These are phyloP conservation scores for Charina bottae DNA, from an alignment of 2,113 vertebrate species.

Conservation along the genomic window DNA sequence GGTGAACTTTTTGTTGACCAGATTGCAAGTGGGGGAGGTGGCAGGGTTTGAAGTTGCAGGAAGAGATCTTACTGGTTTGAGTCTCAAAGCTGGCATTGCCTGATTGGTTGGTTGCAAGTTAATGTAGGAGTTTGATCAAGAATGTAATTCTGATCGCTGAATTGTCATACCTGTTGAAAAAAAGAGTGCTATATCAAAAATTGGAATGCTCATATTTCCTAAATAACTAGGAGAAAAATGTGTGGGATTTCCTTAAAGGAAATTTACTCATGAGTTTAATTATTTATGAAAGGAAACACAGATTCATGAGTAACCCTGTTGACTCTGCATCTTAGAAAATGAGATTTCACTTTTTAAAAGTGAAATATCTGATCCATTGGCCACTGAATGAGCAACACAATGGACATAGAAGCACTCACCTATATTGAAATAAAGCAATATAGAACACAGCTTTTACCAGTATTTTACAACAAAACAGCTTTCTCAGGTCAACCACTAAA, in stretches of 20 bases:
- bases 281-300: conserved; percentile 13
- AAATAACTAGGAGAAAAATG: conserved; percentile 56
- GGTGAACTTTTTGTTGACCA: conserved; percentile 40
- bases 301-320: conserved; percentile 4
- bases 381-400: neutral
- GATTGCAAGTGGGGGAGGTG: conserved; percentile 56
- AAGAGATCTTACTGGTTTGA: conserved; percentile 76
- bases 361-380: neutral
- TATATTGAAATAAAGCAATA: neutral
- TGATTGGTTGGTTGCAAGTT: conserved; percentile 73
- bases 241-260: conserved; percentile 32
- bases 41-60: conserved; percentile 61
- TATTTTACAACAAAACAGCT: neutral
- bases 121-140: conserved; percentile 75
- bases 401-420: neutral
- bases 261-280: neutral
- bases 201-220: conserved; percentile 62
- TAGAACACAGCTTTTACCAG: neutral
- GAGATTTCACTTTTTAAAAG: conserved; percentile 34
- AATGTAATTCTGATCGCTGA: conserved; percentile 74
- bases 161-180: conserved; percentile 73
- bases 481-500: conserved; percentile 9
- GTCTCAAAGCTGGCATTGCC: conserved; percentile 73
- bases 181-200: conserved; percentile 73
- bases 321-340: conserved; percentile 39